phyloP scores from a whole-genome alignment of 2,113 vertebrate species.

The Heterochromis multidens region DNA sequence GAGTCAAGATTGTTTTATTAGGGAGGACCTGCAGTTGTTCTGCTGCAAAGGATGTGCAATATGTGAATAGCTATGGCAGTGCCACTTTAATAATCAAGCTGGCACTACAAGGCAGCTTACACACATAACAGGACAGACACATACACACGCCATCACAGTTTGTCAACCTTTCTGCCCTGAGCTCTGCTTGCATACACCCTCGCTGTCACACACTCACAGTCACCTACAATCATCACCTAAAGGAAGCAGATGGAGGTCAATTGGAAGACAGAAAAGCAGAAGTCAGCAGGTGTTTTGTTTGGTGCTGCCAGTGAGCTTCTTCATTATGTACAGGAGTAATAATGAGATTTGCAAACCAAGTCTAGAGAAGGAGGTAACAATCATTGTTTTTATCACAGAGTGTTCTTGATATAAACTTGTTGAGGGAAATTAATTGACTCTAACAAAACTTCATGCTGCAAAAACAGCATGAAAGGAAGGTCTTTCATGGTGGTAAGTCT shows the following conservation, averaged over 20 bases:
- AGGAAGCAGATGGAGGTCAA: conserved; percentile 49
- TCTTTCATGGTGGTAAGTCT: no score
- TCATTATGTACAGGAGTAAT: neutral
- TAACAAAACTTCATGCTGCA: neutral
- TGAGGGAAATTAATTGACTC: neutral
- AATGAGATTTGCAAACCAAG: neutral
- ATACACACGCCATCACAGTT: neutral
- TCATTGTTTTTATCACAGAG: neutral
- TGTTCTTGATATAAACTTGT: neutral
- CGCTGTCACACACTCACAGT: conserved; percentile 7
- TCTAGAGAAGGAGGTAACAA: neutral
- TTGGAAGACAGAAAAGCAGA: conserved; percentile 12
- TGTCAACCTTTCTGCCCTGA: conserved; percentile 12
- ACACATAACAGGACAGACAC: neutral
- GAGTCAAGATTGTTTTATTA: conserved; percentile 2
- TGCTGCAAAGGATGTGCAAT: neutral
- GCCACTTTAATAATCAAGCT: conserved; percentile 26
- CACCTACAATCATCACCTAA: neutral
- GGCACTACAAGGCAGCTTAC: neutral
- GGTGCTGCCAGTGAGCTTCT: conserved; percentile 2
- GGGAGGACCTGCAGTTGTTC: neutral
- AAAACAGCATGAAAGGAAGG: neutral
- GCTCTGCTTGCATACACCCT: conserved; percentile 1
- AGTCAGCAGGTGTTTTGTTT: conserved; percentile 48
- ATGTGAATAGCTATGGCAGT: conserved; percentile 1